Base-by-base conservation (phyloP, 2,888 invertebrate species). In the Drosophila subquinaria region DNA sequence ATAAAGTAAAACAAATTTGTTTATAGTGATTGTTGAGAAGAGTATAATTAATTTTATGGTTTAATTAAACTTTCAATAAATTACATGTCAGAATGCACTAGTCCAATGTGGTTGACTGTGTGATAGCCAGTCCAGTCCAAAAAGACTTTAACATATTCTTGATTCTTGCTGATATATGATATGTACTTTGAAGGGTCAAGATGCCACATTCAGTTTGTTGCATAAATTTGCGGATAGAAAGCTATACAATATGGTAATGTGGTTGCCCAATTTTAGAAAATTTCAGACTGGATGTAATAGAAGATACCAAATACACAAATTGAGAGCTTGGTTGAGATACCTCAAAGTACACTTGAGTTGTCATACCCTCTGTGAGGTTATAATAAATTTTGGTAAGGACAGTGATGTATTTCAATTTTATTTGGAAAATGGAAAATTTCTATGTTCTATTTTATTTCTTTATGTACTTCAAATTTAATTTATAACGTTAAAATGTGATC, bases 391-490 rank as follows among this genome's bases (percentile, higher is more conserved):
- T n/a, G n/a, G 6, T n/a, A n/a, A n/a, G 4, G 13, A 38, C 23
- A 15, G 15, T 27, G 6, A 13, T 8, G 9, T 27, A 40, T 30
- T 27, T 17, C 20, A 30, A 55, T 1, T 42, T 23, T 35, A 23
- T 11, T 0, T 33, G 43, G 20, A 9, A 30, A 13, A 11, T 33
- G 20, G 30, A 55, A 33, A 17, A 43, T 43, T 33, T 43, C 17
- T 27, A 27, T 27, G 27, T 27, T 27, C 27, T 1, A 27, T 27
- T 27, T 35, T n/a, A 43, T 33, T 56, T 23, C 35, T 20, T 56
- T 20, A 56, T 35, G 33, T 15, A 35, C 45, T 45, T 36, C 45
- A 45, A 38, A 59, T 38, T 59, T 38, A 38, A 48, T 59, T 43
- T 45, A 45, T 45, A 23, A 23, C 35, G 38, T 38, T 17, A 17